A percentile compares a stretch with the other conserved stretches of the same genome.
Conservation (phyloP, 2,888 invertebrate genomes). For the Drosophila austrosaltans region DNA sequence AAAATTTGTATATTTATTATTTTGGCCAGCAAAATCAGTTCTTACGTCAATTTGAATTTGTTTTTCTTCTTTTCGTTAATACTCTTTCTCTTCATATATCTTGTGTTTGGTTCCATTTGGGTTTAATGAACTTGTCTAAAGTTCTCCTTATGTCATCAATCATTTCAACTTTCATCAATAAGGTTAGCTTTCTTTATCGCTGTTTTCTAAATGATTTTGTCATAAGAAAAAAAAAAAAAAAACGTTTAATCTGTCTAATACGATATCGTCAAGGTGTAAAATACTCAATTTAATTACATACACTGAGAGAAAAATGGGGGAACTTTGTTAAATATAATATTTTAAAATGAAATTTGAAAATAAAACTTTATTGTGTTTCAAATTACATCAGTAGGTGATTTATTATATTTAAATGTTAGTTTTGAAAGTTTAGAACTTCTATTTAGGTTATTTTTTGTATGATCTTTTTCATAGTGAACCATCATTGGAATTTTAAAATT, state of each 20-base stretch:
- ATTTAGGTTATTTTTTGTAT: no score
- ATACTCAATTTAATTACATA: neutral
- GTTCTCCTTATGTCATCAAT: neutral
- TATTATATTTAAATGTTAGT: no score
- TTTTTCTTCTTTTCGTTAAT: neutral
- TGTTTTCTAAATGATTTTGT: neutral
- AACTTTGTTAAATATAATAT: no score
- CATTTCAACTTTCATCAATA: neutral
- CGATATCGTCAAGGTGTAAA: neutral
- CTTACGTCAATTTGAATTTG: neutral
- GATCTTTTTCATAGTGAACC: no score
- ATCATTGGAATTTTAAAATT: no score
- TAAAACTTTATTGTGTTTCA: no score
- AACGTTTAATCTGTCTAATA: neutral
- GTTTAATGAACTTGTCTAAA: constrained; percentile 7
- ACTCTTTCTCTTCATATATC: constrained; percentile 1
- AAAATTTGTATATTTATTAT: neutral
- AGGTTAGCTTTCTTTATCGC: constrained; percentile 1
- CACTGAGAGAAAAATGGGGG: neutral
- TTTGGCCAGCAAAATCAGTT: constrained; percentile 1
- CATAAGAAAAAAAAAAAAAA: neutral
- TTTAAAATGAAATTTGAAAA: no score
- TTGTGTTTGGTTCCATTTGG: constrained; percentile 6
- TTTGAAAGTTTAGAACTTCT: no score
- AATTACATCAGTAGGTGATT: no score